Base-by-base conservation (phyloP, 2,888 invertebrate species). In the Leptothorax acervorum region DNA sequence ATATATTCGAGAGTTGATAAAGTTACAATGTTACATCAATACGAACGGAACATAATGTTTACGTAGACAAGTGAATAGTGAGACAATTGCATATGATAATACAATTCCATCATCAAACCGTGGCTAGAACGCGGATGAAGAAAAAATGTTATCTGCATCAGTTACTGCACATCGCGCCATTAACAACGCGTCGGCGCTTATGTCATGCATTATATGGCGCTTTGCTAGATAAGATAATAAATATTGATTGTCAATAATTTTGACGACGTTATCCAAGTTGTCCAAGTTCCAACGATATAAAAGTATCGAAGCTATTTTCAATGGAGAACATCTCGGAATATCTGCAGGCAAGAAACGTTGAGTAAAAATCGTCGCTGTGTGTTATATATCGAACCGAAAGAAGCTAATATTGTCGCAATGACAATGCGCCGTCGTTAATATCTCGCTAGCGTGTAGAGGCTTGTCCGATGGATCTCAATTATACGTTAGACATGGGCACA, bases 381-480 rank as follows among this genome's bases (percentile, higher is more conserved):
- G 39, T 68, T 31, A 23, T 31, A 23, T 55, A 28, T 57, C 55
- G 23, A 23, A 1, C 15, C 39, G 39, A 82, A 62, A 82, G 84
- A 70, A 31, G 9, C 65, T 62, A 57, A 8, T 70, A 57, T 82
- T 83, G 65, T 66, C 51, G 63, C 74, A 82, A 70, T 45, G 15
- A 48, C 42, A 84, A 74, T 51, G 48, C 63, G 31, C 23, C 74
- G 35, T 35, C 35, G 55, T 55, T 75, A 57, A 82, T 73, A 75
- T 70, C 45, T 65, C 51, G 28, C 70, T 75, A 31, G 75, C 70
- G 68, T 31, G 65, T 71, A 51, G 82, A 31, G 53, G 70, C 48
- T 63, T 18, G 65, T 5, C 23, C 45, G 53, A 48, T 4, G 35
- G 35, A 28, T 68, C 60, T 71, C 60, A 48, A 81, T 81, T 79